Evolutionary conservation across 2,113 vertebrate species (phyloP).

Genomic region (Camarhynchus parvulus): DNA sequence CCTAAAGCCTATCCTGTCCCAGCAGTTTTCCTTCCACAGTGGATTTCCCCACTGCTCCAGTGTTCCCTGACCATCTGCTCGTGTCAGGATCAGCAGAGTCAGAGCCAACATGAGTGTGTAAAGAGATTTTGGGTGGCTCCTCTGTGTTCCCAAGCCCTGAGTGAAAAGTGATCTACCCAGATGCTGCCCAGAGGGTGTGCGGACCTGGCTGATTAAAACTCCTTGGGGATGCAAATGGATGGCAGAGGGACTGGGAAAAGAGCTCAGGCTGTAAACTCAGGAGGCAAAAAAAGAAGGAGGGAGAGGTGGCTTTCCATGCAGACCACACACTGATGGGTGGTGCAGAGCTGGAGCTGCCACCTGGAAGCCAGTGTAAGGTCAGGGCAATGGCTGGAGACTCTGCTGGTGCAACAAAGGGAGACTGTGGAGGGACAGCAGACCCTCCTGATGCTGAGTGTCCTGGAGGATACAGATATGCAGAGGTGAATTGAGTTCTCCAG

Average conservation of each 20-base stretch:
- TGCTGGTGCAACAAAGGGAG: background rate
- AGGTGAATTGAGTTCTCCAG: background rate
- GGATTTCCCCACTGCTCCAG: background rate
- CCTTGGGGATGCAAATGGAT: background rate
- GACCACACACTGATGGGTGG: background rate
- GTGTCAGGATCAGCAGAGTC: background rate
- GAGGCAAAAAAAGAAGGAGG: background rate
- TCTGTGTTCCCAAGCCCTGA: background rate
- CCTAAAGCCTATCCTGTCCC: background rate
- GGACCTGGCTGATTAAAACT: background rate
- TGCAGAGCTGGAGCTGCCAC: background rate
- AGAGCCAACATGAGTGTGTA: rapidly evolving
- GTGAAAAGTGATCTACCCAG: background rate
- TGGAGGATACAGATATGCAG: background rate
- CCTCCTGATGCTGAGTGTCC: background rate
- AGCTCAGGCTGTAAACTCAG: background rate
- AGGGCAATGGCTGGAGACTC: background rate
- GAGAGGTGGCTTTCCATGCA: background rate
- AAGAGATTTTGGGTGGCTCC: background rate
- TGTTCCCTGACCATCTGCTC: background rate
- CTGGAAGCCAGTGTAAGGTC: background rate
- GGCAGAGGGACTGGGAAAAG: background rate
- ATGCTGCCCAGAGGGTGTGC: rapidly evolving
- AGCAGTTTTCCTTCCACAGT: background rate
- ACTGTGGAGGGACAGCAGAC: background rate